phyloP scores from a whole-genome alignment of 1,140 invertebrate species.

The Ostrea edulis region DNA sequence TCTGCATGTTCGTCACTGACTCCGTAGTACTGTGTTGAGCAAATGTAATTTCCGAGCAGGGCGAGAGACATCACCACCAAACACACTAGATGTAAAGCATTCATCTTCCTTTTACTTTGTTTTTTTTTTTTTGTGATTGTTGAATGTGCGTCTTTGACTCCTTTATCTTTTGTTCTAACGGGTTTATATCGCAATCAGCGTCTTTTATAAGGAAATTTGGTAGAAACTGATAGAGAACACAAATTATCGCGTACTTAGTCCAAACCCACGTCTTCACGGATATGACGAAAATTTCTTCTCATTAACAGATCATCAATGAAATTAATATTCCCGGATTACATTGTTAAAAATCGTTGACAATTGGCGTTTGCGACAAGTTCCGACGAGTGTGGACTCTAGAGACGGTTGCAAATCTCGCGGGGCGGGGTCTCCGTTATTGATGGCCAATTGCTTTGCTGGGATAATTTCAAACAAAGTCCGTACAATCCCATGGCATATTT shows the following conservation, averaged over 20 bases:
- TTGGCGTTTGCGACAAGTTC: conserved; percentile 30
- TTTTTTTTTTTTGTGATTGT: background rate
- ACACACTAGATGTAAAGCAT: conserved; percentile 15
- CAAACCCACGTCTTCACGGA: conserved; percentile 33
- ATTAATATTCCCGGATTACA: conserved; percentile 39
- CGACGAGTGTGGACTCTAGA: background rate
- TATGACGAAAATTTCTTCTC: conserved; percentile 39
- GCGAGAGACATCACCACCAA: conserved; percentile 12
- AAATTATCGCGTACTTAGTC: conserved; percentile 37
- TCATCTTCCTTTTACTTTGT: background rate
- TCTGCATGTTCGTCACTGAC: background rate
- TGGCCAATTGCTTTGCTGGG: conserved; percentile 11
- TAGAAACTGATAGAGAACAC: background rate
- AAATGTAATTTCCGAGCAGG: conserved; percentile 6
- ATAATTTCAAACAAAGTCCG: background rate
- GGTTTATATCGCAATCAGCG: background rate
- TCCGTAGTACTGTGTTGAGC: background rate
- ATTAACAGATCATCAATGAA: conserved; percentile 31
- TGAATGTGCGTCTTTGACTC: background rate
- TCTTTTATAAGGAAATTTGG: conserved; percentile 10
- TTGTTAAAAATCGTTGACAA: conserved; percentile 33
- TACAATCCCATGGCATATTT: background rate
- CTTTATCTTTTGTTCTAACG: background rate
- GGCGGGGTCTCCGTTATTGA: background rate
- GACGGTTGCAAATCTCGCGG: background rate